Conservation (phyloP, 2,113 vertebrate species). For the Atrichornis clamosus region DNA sequence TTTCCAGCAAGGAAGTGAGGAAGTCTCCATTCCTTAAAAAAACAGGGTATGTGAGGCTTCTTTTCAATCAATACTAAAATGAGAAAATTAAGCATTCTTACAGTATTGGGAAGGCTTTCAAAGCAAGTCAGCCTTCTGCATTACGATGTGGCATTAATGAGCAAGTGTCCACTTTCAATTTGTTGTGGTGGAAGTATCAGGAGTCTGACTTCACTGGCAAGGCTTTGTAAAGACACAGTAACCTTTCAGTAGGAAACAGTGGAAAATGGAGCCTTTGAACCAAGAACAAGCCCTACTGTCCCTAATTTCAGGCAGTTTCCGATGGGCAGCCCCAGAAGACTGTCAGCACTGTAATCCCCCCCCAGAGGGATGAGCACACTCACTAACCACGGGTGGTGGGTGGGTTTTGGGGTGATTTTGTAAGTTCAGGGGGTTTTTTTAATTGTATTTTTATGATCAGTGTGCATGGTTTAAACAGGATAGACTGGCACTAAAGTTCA, state of each 20-base stretch:
- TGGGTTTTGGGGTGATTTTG: background rate
- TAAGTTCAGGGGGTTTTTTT: background rate
- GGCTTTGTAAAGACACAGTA: background rate
- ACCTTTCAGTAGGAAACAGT: background rate
- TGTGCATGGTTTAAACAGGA: background rate
- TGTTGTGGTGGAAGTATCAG: background rate
- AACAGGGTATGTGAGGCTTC: background rate
- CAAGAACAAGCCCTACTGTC: background rate
- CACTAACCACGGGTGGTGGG: background rate
- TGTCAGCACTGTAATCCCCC: background rate
- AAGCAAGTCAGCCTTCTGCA: background rate
- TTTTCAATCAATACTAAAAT: background rate
- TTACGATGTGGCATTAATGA: background rate
- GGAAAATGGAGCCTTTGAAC: background rate
- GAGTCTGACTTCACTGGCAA: background rate
- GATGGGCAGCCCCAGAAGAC: background rate
- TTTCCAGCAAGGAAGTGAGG: slow-evolving; percentile 1
- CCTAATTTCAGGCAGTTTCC: background rate
- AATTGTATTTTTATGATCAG: background rate
- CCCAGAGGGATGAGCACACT: background rate
- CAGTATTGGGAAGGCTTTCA: background rate
- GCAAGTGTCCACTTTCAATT: background rate
- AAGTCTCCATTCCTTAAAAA: background rate
- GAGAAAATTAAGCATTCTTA: background rate
- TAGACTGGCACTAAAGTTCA: background rate